Percentiles rank a stretch among this genome's conserved stretches.
phyloP scores from a whole-genome alignment of 2,797 vertebrate genomes.

The Florisuga fusca region DNA sequence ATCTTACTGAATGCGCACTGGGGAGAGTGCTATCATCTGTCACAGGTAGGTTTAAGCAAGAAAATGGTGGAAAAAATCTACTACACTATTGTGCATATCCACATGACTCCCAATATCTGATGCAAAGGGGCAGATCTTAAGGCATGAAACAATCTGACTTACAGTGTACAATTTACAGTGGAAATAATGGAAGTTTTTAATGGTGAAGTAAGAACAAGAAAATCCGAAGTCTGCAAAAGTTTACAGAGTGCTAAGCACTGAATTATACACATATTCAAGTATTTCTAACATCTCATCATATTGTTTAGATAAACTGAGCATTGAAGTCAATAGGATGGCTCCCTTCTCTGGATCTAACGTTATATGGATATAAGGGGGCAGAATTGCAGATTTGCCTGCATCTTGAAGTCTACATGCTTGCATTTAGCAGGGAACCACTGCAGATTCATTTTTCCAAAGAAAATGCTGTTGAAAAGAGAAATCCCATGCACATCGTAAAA shows the following conservation, averaged over 20 bases:
- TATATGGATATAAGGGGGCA: background rate
- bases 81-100: background rate
- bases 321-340: background rate
- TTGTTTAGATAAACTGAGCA: background rate
- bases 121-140: background rate
- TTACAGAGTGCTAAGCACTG: background rate
- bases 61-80: background rate
- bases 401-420: background rate
- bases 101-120: background rate
- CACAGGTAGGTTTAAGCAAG: background rate
- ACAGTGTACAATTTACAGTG: background rate
- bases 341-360: background rate
- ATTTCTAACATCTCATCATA: background rate
- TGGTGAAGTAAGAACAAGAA: background rate
- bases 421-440: background rate
- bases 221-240: background rate
- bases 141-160: background rate
- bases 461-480: slow-evolving; percentile 16
- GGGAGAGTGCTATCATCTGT: background rate
- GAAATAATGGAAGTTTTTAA: background rate
- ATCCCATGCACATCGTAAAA: slow-evolving; percentile 56
- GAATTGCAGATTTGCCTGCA: background rate
- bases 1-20: background rate
- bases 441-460: slow-evolving; percentile 35
- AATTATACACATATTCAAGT: background rate